Evolutionary conservation across 2,113 vertebrate species (phyloP), one percentile per base, ranked within the genome.

Genomic region (Eublepharis macularius): DNA sequence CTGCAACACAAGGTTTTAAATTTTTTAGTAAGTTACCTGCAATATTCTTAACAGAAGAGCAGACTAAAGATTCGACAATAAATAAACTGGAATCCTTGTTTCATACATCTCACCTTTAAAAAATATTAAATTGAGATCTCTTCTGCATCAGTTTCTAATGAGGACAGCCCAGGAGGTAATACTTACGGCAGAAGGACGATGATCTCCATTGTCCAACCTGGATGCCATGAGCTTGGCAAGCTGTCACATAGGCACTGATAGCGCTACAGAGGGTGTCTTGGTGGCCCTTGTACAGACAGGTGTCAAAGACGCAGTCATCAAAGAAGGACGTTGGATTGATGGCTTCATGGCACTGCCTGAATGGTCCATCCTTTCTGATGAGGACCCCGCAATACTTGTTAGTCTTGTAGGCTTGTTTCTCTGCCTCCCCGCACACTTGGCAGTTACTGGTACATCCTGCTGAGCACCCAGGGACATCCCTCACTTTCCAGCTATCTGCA

Each of bases 241-340:
- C 89, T 0, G 91, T 92, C n/a, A 90, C 92, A 0, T 96, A 97
- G 68, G 94, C 57, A 0, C 94, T 89, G 13, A 97, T 19, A 1
- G 95, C 95, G 3, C 89, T 93, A 70, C 97, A 97, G 51, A 97
- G 39, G 1, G 92, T 94, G 17, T 90, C 84, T 0, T 76, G 93
- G 39, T 96, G 94, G 10, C 96, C 96, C 41, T 86, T 91, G 86
- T 94, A 94, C 68, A 94, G 94, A 24, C 96, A 97, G 16, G 93
- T 80, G 0, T 98, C 96, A 0, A 91, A 93, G 24, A 94, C 90
- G 32, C 97, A 97, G 39, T 91, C 94, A 43, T 95, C 77, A 0
- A 97, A 95, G 93, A 95, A 97, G 0, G 83, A 80, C 1, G 2
- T 1, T 0, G 96, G 96, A 1, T 86, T 73, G 36, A 97, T 2